Evolutionary conservation across 2,888 invertebrate species (phyloP).

Genomic region (Stramonita haemastoma): DNA sequence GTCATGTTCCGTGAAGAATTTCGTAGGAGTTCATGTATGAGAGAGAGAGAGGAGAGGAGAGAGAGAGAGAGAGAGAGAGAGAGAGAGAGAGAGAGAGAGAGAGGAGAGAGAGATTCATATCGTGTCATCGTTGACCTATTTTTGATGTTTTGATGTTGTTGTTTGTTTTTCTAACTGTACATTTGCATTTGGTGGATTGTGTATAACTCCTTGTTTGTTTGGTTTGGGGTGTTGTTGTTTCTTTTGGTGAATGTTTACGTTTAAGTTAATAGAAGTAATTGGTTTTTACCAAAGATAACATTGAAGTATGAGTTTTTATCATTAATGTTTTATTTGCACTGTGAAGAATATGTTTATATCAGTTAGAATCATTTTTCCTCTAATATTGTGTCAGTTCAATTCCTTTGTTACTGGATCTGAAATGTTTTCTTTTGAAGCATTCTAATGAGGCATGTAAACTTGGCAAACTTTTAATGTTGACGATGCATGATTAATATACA

Average conservation of each 20-base stretch:
- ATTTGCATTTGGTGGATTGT: not conserved
- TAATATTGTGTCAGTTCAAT: not conserved
- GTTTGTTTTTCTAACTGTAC: not conserved
- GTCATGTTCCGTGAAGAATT: too few species aligned
- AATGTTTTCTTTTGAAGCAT: not conserved
- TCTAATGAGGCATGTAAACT: not conserved
- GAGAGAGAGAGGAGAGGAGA: not conserved
- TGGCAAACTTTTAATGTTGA: not conserved
- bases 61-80: not conserved
- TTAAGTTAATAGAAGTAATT: not conserved
- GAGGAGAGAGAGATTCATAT: not conserved
- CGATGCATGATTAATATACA: conserved; percentile 13
- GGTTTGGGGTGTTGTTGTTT: too few species aligned
- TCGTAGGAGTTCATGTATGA: too few species aligned
- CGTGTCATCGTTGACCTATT: not conserved
- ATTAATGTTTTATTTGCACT: not conserved
- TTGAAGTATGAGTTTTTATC: not conserved
- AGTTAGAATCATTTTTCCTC: too few species aligned
- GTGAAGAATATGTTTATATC: not conserved
- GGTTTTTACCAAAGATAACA: not conserved
- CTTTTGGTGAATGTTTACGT: not conserved
- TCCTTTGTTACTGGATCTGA: not conserved
- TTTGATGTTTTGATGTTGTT: not conserved
- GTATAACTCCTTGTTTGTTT: not conserved
- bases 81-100: not conserved